Evolutionary conservation across 2,888 invertebrate species (phyloP).

Genomic region (Poecilus cupreus): DNA sequence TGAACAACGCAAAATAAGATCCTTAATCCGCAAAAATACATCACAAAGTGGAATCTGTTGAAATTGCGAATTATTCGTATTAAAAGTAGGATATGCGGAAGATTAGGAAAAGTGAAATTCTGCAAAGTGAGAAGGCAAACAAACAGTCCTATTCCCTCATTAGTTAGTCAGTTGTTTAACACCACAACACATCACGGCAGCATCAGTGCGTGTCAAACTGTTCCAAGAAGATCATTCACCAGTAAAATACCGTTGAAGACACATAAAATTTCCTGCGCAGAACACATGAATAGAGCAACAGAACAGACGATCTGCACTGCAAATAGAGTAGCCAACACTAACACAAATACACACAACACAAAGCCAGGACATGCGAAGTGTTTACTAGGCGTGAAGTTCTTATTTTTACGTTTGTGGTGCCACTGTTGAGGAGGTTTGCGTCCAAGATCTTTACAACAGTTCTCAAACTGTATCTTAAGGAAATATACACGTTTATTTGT

Average conservation of each 20-base stretch:
- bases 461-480: too few species aligned
- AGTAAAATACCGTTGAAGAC: slow-evolving; percentile 5
- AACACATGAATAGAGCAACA: slow-evolving; percentile 28
- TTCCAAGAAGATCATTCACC: slow-evolving; percentile 36
- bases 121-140: neutral
- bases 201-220: slow-evolving; percentile 33
- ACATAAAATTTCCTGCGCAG: slow-evolving; percentile 16
- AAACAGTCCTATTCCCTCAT: neutral
- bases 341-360: neutral
- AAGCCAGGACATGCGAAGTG: neutral
- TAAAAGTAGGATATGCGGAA: too few species aligned
- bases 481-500: neutral
- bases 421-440: neutral
- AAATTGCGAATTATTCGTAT: too few species aligned
- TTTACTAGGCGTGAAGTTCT: slow-evolving; percentile 31
- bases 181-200: neutral
- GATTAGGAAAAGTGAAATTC: too few species aligned
- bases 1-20: too few species aligned
- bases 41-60: too few species aligned
- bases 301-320: neutral
- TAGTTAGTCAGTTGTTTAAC: neutral
- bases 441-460: too few species aligned
- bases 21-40: too few species aligned
- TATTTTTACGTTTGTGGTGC: slow-evolving; percentile 4
- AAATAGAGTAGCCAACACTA: slow-evolving; percentile 22